Percentiles rank a stretch among this genome's conserved stretches.
phyloP scores from a whole-genome alignment of 1,140 invertebrate species.

The Megalonaias nervosa region DNA sequence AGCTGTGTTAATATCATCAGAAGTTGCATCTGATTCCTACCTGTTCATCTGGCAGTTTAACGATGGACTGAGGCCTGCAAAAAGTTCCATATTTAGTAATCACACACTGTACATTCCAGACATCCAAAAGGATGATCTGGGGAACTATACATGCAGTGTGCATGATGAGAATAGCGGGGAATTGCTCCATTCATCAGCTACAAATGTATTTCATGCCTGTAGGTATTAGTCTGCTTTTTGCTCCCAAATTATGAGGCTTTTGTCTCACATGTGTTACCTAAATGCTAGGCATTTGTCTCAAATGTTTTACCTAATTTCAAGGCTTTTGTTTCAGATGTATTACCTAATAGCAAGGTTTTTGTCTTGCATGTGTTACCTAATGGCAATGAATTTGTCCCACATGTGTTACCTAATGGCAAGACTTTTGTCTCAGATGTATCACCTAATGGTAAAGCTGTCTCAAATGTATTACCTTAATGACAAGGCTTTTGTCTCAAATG shows the following conservation, averaged over 20 bases:
- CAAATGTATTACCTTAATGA: background rate
- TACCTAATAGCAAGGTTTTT: background rate
- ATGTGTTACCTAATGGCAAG: background rate
- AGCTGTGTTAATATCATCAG: background rate
- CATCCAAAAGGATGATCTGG: slow-evolving; percentile 30
- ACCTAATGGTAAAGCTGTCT: background rate
- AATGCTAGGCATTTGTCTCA: background rate
- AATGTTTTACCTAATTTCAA: background rate
- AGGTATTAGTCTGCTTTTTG: slow-evolving; percentile 6
- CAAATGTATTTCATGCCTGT: slow-evolving; percentile 46
- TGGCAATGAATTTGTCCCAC: background rate
- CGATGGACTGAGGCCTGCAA: background rate
- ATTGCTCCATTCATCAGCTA: slow-evolving; percentile 6
- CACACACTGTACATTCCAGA: slow-evolving; percentile 44
- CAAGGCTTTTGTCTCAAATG: background rate
- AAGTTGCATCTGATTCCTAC: background rate
- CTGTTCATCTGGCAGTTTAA: slow-evolving; percentile 39
- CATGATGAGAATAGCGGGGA: background rate
- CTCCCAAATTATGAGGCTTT: background rate
- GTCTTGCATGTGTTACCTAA: background rate
- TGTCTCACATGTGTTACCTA: background rate
- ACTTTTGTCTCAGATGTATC: too few species aligned
- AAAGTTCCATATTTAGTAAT: slow-evolving; percentile 38
- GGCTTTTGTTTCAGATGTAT: background rate
- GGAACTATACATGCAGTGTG: slow-evolving; percentile 45